phyloP scores from a whole-genome alignment of 1,140 invertebrate species.

The Drosophila malerkotliana region DNA sequence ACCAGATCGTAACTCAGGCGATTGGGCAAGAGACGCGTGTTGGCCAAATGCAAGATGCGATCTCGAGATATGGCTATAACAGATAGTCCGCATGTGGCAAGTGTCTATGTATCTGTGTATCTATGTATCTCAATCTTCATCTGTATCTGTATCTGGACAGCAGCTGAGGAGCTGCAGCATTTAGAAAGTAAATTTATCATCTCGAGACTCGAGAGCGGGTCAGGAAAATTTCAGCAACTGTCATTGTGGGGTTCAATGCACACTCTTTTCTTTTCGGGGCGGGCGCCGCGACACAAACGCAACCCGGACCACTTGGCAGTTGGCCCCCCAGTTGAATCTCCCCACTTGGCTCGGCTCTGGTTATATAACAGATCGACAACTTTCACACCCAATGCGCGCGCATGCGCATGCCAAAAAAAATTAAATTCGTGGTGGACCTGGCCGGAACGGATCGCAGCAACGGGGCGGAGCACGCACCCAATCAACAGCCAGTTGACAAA shows the following conservation, averaged over 20 bases:
- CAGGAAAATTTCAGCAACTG: slow-evolving; percentile 76
- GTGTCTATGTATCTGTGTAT: slow-evolving; percentile 21
- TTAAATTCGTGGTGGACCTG: slow-evolving; percentile 11
- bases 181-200: slow-evolving; percentile 78
- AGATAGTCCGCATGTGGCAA: slow-evolving; percentile 17
- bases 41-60: slow-evolving; percentile 71
- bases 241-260: slow-evolving; percentile 74
- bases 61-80: slow-evolving; percentile 51
- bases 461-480: slow-evolving; percentile 45
- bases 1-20: slow-evolving; percentile 66
- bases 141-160: slow-evolving; percentile 9
- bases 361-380: slow-evolving; percentile 80
- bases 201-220: slow-evolving; percentile 28
- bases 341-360: slow-evolving; percentile 16
- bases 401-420: slow-evolving; percentile 39
- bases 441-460: background rate
- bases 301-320: slow-evolving; percentile 33
- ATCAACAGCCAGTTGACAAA: slow-evolving; percentile 55
- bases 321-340: slow-evolving; percentile 1
- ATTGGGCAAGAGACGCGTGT: slow-evolving; percentile 70
- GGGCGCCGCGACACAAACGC: slow-evolving; percentile 6
- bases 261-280: slow-evolving; percentile 30
- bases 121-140: slow-evolving; percentile 18
- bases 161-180: slow-evolving; percentile 54
- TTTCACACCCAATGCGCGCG: slow-evolving; percentile 73